A percentile compares a stretch with the other conserved stretches of the same genome.
Conservation (phyloP, 2,888 invertebrate species). For the Allolobophora icterica region DNA sequence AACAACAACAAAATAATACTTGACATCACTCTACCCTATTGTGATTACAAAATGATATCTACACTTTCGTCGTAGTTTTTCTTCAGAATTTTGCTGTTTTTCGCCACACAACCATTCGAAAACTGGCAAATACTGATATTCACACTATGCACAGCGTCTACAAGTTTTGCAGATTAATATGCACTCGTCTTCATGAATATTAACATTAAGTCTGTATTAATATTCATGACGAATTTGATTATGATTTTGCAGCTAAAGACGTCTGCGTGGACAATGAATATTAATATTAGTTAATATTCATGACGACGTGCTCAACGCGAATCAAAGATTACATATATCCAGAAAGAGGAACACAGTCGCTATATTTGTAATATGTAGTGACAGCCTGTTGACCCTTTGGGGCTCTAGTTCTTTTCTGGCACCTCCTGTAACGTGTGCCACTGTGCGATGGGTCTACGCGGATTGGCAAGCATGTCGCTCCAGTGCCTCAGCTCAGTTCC, state of each 20-base stretch:
- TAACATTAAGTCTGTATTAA: neutral
- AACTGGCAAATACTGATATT: too few relatives aligned
- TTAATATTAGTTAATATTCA: too few relatives aligned
- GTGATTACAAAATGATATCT: neutral
- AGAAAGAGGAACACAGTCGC: neutral
- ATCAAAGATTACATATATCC: neutral
- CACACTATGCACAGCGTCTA: too few relatives aligned
- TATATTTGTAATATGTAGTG: neutral
- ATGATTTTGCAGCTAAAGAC: too few relatives aligned
- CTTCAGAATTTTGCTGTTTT: neutral
- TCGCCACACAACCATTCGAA: neutral
- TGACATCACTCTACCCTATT: neutral
- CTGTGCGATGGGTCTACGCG: conserved; percentile 97
- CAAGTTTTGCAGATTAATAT: neutral
- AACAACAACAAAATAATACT: too few relatives aligned
- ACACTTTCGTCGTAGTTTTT: neutral
- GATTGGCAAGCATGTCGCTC: conserved; percentile 99
- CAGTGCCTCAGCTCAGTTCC: conserved; percentile 98
- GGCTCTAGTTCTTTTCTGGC: conserved; percentile 77
- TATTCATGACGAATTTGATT: neutral
- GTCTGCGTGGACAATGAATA: too few relatives aligned
- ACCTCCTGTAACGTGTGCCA: conserved; percentile 97
- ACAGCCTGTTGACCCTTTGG: neutral
- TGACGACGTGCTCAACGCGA: too few relatives aligned
- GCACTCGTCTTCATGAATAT: neutral